phyloP scores from a whole-genome alignment of 2,113 vertebrate genomes.

The Panthera uncia region DNA sequence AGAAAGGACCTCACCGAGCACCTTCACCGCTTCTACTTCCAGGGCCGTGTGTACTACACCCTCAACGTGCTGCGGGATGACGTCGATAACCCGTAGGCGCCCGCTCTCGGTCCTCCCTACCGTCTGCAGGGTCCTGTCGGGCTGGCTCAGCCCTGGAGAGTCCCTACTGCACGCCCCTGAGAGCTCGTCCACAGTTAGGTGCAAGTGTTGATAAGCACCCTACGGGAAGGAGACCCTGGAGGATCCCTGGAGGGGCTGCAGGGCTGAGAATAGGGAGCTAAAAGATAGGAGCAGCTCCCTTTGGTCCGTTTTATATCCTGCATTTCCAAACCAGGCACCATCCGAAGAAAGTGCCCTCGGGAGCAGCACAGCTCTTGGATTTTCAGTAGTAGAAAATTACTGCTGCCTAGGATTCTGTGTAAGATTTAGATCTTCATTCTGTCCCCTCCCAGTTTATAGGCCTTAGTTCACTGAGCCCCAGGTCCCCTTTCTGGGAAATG shows the following conservation, averaged over 20 bases:
- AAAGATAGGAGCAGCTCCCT: neutral
- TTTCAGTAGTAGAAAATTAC: neutral
- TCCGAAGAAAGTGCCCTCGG: neutral
- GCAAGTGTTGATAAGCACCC: neutral
- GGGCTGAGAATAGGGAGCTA: neutral
- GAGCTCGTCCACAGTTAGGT: neutral
- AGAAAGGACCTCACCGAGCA: conserved; percentile 93
- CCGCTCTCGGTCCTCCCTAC: neutral
- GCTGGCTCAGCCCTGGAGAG: neutral
- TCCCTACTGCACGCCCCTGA: neutral
- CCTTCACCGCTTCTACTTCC: conserved; percentile 94
- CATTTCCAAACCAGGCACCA: neutral
- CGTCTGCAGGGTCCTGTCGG: accelerated
- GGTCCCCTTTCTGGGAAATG: neutral
- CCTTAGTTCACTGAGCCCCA: neutral
- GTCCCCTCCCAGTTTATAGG: neutral
- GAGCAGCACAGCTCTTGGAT: neutral
- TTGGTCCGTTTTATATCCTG: neutral
- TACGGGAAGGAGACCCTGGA: neutral
- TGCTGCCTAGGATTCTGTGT: neutral
- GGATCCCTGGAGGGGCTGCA: neutral
- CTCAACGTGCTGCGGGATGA: conserved; percentile 92
- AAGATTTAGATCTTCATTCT: neutral
- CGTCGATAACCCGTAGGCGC: conserved; percentile 96
- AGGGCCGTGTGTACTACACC: conserved; percentile 93